Conservation (phyloP, 2,888 invertebrate species). For the Xanthia icteritia region DNA sequence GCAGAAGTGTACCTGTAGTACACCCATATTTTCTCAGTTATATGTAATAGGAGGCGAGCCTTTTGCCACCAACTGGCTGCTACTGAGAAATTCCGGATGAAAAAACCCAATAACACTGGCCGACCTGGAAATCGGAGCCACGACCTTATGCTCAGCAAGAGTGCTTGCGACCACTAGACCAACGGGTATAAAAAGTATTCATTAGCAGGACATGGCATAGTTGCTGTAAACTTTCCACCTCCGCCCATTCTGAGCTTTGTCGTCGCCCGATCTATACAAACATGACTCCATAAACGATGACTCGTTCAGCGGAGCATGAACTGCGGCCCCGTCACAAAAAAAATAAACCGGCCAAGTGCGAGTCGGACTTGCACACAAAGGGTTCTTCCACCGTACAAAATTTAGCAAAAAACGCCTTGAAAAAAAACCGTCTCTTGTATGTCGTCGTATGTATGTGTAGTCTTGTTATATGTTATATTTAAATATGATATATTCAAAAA, state of each 20-base stretch:
- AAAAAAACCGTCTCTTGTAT: no score
- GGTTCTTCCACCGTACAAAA: no score
- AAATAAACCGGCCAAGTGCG: neutral
- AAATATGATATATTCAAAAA: no score
- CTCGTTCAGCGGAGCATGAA: neutral
- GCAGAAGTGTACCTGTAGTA: neutral
- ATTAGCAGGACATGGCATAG: no score
- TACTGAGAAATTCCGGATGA: neutral
- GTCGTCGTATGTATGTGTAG: no score
- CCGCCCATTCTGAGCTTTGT: neutral
- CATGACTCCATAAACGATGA: neutral
- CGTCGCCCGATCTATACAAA: neutral
- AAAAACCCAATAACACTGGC: neutral
- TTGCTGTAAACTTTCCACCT: neutral
- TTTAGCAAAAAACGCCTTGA: no score
- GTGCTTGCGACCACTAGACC: neutral
- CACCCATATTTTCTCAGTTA: neutral
- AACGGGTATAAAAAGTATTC: no score
- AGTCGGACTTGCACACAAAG: no score
- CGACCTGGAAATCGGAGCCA: neutral
- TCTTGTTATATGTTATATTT: no score
- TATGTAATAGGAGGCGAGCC: neutral
- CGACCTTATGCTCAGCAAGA: neutral
- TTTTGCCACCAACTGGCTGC: neutral
- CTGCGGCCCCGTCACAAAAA: neutral